Percentiles rank a stretch among this genome's conserved stretches.
phyloP scores from a whole-genome alignment of 1,140 invertebrate species.

The Drosophila pectinifera region DNA sequence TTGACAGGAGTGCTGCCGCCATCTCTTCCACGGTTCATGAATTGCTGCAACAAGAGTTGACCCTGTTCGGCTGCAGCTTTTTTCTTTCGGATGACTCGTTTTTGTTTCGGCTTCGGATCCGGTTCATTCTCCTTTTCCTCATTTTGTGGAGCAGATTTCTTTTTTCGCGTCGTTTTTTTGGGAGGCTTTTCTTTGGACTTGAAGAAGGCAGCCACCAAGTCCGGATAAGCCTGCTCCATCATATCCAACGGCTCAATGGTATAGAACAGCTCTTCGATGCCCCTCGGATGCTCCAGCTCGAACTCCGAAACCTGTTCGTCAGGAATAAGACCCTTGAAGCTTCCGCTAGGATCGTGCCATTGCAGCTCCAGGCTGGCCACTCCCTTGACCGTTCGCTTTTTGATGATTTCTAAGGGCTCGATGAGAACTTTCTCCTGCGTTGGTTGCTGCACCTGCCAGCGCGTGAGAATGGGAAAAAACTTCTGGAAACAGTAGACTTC shows the following conservation, averaged over 20 bases:
- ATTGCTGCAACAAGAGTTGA: conserved; percentile 81
- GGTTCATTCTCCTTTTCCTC: conserved; percentile 26
- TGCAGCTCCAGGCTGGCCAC: conserved; percentile 89
- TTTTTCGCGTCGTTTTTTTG: conserved; percentile 83
- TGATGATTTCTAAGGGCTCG: conserved; percentile 86
- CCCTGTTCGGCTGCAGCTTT: conserved; percentile 12
- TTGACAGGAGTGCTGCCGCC: conserved; percentile 35
- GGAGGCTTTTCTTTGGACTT: conserved; percentile 86
- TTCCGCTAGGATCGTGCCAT: conserved; percentile 87
- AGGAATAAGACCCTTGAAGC: conserved; percentile 87
- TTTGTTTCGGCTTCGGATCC: conserved; percentile 24
- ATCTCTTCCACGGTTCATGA: conserved; percentile 58
- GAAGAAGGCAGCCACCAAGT: conserved; percentile 88
- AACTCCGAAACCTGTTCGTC: conserved; percentile 86
- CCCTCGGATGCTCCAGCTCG: conserved; percentile 81
- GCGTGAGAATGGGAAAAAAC: conserved; percentile 90
- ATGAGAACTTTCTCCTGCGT: conserved; percentile 33
- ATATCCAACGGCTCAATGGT: conserved; percentile 89
- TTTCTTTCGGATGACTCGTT: conserved; percentile 45
- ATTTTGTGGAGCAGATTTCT: conserved; percentile 74
- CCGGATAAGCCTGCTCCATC: conserved; percentile 88
- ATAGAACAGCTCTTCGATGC: conserved; percentile 86
- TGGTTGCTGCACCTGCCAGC: conserved; percentile 87
- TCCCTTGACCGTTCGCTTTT: conserved; percentile 85
- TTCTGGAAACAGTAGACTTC: conserved; percentile 91